Evolutionary conservation across 2,113 vertebrate genomes (phyloP).

Genomic region (Leucopternis melanops): DNA sequence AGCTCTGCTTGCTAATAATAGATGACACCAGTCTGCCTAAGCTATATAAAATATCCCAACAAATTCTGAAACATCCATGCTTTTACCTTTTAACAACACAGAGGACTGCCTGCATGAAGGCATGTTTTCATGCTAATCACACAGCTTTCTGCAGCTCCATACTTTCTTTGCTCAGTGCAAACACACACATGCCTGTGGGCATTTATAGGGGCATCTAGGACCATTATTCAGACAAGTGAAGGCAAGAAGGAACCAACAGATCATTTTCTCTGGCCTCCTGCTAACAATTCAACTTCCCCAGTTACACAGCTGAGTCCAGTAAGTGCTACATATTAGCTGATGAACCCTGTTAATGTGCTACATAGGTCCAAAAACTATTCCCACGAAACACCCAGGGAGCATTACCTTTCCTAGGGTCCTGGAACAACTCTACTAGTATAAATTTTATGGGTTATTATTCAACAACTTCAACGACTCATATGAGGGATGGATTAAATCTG

Average conservation of each 20-base stretch:
- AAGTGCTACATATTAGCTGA: not conserved
- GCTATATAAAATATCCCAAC: not conserved
- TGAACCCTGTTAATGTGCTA: not conserved
- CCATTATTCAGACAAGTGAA: not conserved
- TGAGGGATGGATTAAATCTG: not conserved
- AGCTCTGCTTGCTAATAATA: not conserved
- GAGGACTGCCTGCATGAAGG: not conserved
- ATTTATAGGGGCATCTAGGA: not conserved
- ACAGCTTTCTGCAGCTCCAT: not conserved
- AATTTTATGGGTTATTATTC: not conserved
- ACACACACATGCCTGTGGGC: not conserved
- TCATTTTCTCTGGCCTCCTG: not conserved
- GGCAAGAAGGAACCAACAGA: not conserved
- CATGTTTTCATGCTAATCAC: not conserved
- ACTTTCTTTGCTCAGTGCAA: not conserved
- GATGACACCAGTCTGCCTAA: not conserved
- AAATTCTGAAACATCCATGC: not conserved
- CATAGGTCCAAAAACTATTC: not conserved
- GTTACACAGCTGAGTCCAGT: not conserved
- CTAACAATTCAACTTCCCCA: not conserved
- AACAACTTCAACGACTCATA: not conserved
- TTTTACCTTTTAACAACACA: not conserved
- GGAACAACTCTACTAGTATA: not conserved
- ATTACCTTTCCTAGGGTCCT: not conserved
- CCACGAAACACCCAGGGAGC: not conserved